phyloP scores from a whole-genome alignment of 1,140 invertebrate species.

The Drosophila kepulauana region DNA sequence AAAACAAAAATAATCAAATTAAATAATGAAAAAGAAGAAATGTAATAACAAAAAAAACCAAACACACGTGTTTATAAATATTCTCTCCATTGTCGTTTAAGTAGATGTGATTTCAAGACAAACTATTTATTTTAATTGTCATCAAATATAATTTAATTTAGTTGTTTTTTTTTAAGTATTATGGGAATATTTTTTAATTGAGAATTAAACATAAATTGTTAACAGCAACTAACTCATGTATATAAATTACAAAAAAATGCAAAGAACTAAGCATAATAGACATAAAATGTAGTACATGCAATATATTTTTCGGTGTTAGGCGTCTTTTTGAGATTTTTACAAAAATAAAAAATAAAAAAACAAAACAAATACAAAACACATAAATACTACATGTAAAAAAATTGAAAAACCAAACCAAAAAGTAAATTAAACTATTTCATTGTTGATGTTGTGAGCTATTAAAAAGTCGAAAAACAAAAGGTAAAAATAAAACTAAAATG shows the following conservation, averaged over 20 bases:
- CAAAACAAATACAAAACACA: constrained; percentile 33
- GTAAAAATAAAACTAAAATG: constrained; percentile 16
- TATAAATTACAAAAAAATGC: constrained; percentile 43
- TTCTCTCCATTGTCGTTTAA: constrained; percentile 50
- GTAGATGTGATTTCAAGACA: constrained; percentile 48
- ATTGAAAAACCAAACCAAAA: constrained; percentile 28
- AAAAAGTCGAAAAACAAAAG: constrained; percentile 46
- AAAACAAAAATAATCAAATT: constrained; percentile 23
- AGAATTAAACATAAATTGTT: constrained; percentile 59
- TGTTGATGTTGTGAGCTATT: constrained; percentile 84
- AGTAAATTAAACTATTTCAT: constrained; percentile 78
- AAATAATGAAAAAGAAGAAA: constrained; percentile 2
- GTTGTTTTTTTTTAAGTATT: constrained; percentile 34
- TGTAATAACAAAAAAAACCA: background rate
- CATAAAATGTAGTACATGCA: constrained; percentile 77
- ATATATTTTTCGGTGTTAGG: constrained; percentile 85
- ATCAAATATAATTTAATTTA: background rate
- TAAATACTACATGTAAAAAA: constrained; percentile 6
- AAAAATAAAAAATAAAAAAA: constrained; percentile 57
- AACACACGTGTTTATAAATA: constrained; percentile 25
- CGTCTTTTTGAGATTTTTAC: constrained; percentile 85
- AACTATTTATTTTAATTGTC: constrained; percentile 27
- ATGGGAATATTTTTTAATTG: constrained; percentile 33
- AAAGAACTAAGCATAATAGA: constrained; percentile 58
- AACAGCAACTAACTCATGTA: constrained; percentile 79